phyloP scores from a whole-genome alignment of 2,888 invertebrate species.

The Sesia apiformis region DNA sequence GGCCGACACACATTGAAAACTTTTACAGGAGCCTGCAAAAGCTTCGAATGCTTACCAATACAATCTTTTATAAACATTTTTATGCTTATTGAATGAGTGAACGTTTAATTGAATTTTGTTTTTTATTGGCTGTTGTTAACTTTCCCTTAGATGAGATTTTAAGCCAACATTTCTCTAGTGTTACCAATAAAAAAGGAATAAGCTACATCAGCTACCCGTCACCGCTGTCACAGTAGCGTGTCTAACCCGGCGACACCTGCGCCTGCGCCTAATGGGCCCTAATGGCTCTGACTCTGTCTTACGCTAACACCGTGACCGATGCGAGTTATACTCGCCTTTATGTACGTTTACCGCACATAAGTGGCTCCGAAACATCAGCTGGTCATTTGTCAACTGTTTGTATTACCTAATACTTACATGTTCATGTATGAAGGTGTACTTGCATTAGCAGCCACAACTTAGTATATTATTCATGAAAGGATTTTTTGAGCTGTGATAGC shows the following conservation, averaged over 20 bases:
- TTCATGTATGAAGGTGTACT: background rate
- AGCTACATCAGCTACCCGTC: background rate
- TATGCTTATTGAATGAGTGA: no score
- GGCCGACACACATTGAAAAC: no score
- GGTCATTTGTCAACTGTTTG: slow-evolving; percentile 12
- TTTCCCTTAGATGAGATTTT: no score
- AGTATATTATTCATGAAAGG: no score
- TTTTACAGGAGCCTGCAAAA: no score
- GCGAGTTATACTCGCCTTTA: slow-evolving; percentile 30
- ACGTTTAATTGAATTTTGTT: no score
- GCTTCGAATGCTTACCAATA: no score
- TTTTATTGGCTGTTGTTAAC: no score
- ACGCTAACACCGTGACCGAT: slow-evolving; percentile 34
- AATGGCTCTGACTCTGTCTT: slow-evolving; percentile 40
- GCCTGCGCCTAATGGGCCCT: slow-evolving; percentile 44
- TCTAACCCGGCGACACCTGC: slow-evolving; percentile 54
- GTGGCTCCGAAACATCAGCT: slow-evolving; percentile 6
- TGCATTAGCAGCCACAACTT: background rate
- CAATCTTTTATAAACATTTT: no score
- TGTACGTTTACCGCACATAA: background rate
- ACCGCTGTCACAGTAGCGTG: slow-evolving; percentile 51
- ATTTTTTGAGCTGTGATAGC: no score
- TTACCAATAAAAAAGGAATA: background rate
- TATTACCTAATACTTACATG: slow-evolving; percentile 1
- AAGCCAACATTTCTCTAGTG: no score